A percentile compares a stretch with the other conserved stretches of the same genome.
Conservation (phyloP, 2,888 invertebrate species). For the Boloria selene region DNA sequence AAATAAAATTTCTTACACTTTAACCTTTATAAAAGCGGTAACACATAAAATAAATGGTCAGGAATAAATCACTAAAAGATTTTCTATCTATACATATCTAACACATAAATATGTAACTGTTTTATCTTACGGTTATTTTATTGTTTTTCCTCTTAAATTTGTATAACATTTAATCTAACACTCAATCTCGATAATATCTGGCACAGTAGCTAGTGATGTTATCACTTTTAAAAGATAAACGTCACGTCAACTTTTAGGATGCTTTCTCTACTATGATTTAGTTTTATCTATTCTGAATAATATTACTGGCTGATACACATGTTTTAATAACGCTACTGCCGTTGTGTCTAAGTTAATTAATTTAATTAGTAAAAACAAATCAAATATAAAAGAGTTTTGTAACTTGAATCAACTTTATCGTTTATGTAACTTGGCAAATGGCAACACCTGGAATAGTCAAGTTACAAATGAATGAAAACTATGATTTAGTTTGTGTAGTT, state of each 20-base stretch:
- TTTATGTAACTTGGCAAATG: too few species aligned
- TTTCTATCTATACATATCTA: conserved; percentile 10
- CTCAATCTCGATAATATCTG: conserved; percentile 31
- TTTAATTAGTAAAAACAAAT: not conserved
- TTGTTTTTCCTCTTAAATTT: conserved; percentile 5
- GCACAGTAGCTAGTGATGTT: conserved; percentile 33
- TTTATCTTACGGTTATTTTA: too few species aligned
- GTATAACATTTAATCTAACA: conserved; percentile 26
- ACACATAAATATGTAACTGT: not conserved
- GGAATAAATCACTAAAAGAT: not conserved
- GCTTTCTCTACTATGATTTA: conserved; percentile 31
- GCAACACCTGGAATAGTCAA: too few species aligned
- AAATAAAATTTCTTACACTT: too few species aligned
- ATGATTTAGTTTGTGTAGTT: too few species aligned
- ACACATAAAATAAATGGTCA: too few species aligned
- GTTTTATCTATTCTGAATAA: conserved; percentile 28
- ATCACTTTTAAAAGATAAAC: conserved; percentile 31
- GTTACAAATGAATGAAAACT: too few species aligned
- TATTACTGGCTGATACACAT: conserved; percentile 16
- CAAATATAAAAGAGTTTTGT: too few species aligned
- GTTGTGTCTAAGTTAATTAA: not conserved
- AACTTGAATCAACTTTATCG: too few species aligned
- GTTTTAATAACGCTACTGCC: not conserved
- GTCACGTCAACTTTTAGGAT: conserved; percentile 26
- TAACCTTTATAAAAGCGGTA: too few species aligned